These are phyloP conservation scores for Pseudopipra pipra DNA, from an alignment of 2,113 vertebrate species.

Conservation along the genomic window DNA sequence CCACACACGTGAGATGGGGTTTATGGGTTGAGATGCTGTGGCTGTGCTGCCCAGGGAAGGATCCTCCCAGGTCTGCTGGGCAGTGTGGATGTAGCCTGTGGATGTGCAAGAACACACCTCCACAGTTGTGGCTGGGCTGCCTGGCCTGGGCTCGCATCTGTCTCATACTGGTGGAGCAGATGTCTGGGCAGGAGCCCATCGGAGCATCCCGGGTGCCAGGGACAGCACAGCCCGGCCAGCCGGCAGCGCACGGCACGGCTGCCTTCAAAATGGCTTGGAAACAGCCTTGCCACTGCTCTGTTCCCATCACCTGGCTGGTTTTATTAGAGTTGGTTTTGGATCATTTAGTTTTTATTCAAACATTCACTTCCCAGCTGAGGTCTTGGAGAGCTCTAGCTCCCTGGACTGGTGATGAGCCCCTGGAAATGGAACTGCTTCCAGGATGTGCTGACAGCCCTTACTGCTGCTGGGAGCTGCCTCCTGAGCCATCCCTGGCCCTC, in stretches of 20 bases:
- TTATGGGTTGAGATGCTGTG: background rate
- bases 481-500: background rate
- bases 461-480: background rate
- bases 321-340: background rate
- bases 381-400: background rate
- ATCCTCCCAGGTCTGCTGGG: fast-evolving
- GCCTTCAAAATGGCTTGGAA: background rate
- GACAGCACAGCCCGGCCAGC: fast-evolving
- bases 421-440: background rate
- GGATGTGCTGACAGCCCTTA: background rate
- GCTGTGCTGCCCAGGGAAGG: background rate
- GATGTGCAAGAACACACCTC: background rate
- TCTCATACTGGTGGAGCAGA: background rate
- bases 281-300: background rate
- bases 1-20: fast-evolving
- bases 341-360: constrained; percentile 29
- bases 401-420: background rate
- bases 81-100: fast-evolving
- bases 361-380: background rate
- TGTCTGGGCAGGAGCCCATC: background rate
- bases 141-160: fast-evolving
- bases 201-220: background rate
- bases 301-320: background rate
- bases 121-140: fast-evolving
- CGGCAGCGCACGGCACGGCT: fast-evolving